Evolutionary conservation across 2,888 invertebrate genomes (phyloP).

Genomic region (Cataglyphis rosenhaueri): DNA sequence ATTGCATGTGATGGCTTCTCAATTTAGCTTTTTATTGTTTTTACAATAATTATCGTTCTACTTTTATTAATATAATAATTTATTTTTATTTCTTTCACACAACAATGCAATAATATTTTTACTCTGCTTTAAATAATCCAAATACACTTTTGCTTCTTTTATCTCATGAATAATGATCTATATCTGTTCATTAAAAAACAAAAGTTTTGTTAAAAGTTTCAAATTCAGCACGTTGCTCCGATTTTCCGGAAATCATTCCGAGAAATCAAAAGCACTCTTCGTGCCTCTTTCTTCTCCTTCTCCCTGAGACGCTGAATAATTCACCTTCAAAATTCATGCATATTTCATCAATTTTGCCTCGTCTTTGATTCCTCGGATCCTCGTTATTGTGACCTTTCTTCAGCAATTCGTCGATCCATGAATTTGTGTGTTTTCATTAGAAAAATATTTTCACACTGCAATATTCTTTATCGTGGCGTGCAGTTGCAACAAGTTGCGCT

Average conservation of each 20-base stretch:
- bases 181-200: background rate
- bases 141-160: background rate
- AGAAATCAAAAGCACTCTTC: slow-evolving; percentile 34
- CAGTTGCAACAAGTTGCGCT: slow-evolving; percentile 22
- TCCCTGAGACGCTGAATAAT: slow-evolving; percentile 28
- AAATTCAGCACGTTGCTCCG: background rate
- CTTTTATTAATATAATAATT: background rate
- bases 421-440: background rate
- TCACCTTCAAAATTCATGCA: slow-evolving; percentile 45
- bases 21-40: background rate
- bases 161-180: background rate
- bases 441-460: slow-evolving; percentile 2
- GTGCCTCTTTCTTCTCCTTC: background rate
- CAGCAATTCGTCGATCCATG: background rate
- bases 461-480: background rate
- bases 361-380: slow-evolving; percentile 23
- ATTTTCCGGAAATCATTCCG: background rate
- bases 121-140: background rate
- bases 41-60: background rate
- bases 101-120: background rate
- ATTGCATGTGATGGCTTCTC: background rate
- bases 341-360: slow-evolving; percentile 37
- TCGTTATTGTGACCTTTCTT: slow-evolving; percentile 12
- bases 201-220: slow-evolving; percentile 12
- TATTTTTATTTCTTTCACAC: background rate